phyloP scores from a whole-genome alignment of 2,888 invertebrate species.

The Pemphredon lugubris region DNA sequence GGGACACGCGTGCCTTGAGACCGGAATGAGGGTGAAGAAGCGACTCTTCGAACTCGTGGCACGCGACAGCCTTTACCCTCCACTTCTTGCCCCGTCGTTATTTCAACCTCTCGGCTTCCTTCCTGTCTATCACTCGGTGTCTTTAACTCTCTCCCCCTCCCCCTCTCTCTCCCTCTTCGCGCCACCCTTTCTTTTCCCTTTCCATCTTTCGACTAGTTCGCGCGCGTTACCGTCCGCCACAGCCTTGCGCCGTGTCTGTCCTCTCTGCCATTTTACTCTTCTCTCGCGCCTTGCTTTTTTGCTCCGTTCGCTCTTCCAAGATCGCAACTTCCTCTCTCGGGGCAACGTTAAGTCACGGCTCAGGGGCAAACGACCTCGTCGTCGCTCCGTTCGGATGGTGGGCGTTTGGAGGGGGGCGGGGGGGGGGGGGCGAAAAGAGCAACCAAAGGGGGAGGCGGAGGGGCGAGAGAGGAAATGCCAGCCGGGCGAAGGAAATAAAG shows the following conservation, averaged over 20 bases:
- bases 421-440: conserved; percentile 10
- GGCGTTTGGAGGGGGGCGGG: conserved; percentile 2
- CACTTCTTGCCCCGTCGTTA: background rate
- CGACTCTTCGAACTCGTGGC: conserved; percentile 28
- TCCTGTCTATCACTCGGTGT: conserved; percentile 5
- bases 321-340: conserved; percentile 6
- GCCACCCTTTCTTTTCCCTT: background rate
- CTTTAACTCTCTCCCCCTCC: conserved; percentile 5
- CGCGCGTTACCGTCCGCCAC: too few relatives aligned
- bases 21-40: conserved; percentile 27
- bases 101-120: background rate
- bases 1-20: conserved; percentile 44
- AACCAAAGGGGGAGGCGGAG: background rate
- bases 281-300: background rate
- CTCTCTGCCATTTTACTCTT: too few relatives aligned
- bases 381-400: conserved; percentile 16
- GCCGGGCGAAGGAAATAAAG: conserved; percentile 60
- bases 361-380: conserved; percentile 51
- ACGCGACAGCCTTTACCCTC: conserved; percentile 51
- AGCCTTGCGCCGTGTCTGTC: too few relatives aligned
- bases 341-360: conserved; percentile 30
- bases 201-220: too few relatives aligned
- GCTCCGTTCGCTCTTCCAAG: too few relatives aligned
- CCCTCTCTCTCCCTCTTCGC: too few relatives aligned
- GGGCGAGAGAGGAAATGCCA: conserved; percentile 44